Percentiles rank a stretch among this genome's conserved stretches.
Evolutionary conservation across 2,888 invertebrate species (phyloP).

Genomic region (Rhopalosiphum nymphaeae): DNA sequence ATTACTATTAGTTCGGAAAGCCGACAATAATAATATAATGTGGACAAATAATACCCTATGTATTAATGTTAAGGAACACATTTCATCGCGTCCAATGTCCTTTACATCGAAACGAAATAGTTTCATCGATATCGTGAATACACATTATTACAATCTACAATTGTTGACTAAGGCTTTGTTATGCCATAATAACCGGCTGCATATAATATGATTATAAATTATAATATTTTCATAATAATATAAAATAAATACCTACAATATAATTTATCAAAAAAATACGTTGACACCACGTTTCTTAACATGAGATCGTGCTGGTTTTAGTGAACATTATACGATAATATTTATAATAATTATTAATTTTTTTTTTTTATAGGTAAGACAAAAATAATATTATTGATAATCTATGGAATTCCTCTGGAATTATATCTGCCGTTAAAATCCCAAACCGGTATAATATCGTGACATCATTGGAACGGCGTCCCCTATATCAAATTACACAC

Average conservation of each 20-base stretch:
- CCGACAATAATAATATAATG: neutral
- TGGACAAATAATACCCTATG: neutral
- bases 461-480: neutral
- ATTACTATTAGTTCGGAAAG: neutral
- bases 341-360: neutral
- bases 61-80: too few species aligned
- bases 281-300: neutral
- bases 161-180: neutral
- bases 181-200: too few species aligned
- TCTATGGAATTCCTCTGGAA: neutral
- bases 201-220: neutral
- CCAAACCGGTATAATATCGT: slow-evolving; percentile 1
- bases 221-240: neutral
- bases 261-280: neutral
- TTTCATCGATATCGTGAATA: neutral
- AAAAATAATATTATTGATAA: slow-evolving; percentile 12
- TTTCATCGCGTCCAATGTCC: neutral
- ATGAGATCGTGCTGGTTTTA: neutral
- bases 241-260: neutral
- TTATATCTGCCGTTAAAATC: neutral
- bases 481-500: neutral
- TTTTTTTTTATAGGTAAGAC: neutral
- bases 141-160: neutral
- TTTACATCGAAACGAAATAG: neutral
- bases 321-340: neutral